phyloP scores from a whole-genome alignment of 2,797 vertebrate genomes.

The Syngnathus acus region DNA sequence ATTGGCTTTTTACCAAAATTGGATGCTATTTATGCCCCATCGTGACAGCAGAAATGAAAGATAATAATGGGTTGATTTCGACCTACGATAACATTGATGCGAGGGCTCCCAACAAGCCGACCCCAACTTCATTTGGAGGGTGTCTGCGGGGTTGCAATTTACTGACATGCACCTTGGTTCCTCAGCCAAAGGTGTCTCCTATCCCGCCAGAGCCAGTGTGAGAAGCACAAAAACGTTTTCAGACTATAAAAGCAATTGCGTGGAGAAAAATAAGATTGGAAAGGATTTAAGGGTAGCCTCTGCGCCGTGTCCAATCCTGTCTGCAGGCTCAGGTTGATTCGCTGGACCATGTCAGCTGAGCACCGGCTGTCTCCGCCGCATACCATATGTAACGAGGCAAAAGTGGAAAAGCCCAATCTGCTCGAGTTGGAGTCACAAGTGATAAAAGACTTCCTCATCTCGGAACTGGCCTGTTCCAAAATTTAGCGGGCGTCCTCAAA shows the following conservation, averaged over 20 bases:
- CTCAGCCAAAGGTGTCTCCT: slow-evolving; percentile 4
- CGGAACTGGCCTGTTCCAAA: neutral
- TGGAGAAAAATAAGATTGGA: slow-evolving; percentile 33
- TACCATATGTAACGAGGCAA: neutral
- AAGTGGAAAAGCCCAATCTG: neutral
- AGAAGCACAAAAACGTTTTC: slow-evolving; percentile 34
- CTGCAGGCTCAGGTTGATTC: slow-evolving; percentile 30
- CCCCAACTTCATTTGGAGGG: neutral
- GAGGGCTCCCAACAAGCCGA: neutral
- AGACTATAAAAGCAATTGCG: slow-evolving; percentile 42
- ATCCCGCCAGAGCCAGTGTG: slow-evolving; percentile 28
- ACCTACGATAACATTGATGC: neutral
- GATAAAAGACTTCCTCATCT: neutral
- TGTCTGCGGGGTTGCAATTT: neutral
- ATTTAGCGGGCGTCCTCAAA: neutral
- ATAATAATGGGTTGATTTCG: neutral
- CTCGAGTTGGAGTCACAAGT: neutral
- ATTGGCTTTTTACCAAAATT: neutral
- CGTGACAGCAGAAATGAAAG: neutral
- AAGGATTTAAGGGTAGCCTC: slow-evolving; percentile 47
- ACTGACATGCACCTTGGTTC: neutral
- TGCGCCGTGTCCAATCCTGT: slow-evolving; percentile 40
- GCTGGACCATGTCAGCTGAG: slow-evolving; percentile 20
- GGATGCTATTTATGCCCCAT: neutral
- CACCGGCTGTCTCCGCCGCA: slow-evolving; percentile 10